Evolutionary conservation across 2,113 vertebrate genomes (phyloP).

Genomic region (Porphyrio hochstetteri): DNA sequence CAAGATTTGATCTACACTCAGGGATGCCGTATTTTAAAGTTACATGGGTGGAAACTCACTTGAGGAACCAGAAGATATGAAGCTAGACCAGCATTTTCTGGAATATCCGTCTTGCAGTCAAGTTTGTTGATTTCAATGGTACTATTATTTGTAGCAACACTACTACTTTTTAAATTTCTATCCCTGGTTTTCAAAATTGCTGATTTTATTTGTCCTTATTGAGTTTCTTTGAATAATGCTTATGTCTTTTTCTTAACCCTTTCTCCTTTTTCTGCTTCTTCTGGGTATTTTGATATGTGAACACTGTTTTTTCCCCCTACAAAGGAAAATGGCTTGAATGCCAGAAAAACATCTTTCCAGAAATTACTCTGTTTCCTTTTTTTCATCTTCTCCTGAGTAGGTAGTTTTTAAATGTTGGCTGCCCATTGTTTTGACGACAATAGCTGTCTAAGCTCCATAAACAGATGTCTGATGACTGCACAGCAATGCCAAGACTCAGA

Average conservation of each 20-base stretch:
- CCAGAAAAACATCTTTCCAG: conserved; percentile 1
- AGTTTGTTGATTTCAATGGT: neutral
- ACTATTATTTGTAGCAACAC: neutral
- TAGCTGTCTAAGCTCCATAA: conserved; percentile 55
- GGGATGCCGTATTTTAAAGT: neutral
- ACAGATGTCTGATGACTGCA: conserved; percentile 43
- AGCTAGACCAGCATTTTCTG: neutral
- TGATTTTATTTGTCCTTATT: neutral
- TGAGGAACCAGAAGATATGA: neutral
- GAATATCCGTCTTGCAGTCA: neutral
- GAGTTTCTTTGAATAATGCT: neutral
- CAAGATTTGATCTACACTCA: neutral
- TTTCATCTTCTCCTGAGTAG: neutral
- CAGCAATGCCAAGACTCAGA: conserved; percentile 1
- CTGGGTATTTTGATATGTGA: neutral
- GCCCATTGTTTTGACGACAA: conserved; percentile 57
- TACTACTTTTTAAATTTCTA: neutral
- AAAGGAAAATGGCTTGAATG: neutral
- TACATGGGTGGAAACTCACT: neutral
- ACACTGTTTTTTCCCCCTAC: neutral
- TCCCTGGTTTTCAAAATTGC: neutral
- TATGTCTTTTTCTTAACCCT: neutral
- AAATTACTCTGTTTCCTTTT: neutral
- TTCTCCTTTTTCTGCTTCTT: neutral
- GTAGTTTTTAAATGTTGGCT: conserved; percentile 49